Base-by-base conservation (phyloP, 1,140 invertebrate species). In the Cydia pomonella region DNA sequence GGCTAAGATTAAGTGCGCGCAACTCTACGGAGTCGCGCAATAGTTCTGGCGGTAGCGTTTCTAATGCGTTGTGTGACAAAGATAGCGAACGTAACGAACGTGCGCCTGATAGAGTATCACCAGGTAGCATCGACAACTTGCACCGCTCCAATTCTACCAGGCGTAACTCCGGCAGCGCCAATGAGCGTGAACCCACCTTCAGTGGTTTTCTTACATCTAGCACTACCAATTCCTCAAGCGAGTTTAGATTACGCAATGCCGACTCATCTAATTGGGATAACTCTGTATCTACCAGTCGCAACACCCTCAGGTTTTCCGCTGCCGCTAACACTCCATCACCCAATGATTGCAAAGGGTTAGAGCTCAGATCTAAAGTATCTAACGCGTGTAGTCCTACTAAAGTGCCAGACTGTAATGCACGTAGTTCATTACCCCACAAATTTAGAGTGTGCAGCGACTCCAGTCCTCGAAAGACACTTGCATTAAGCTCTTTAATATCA, bases 351-450 rank as follows among this genome's bases (percentile, higher is more conserved):
- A 64, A 33, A 16, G 63, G 63, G 25, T 64, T 64, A 21, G 25
- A 29, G 16, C 63, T 64, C 27, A 64, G 25, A 16, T 64, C 63
- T 23, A 64, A 23, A 16, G 25, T 27, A 27, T 64, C 63, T 12
- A 64, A 23, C 25, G 6, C 3, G 12, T 16, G 0, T 33, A 64
- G 63, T n/a, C 63, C 63, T 13, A 18, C 25, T 7, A 64, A 33
- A 16, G 13, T 33, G 10, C 63, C 63, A 16, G 23, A 3, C 16
- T 27, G 63, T 33, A 64, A 33, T n/a, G 23, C 25, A 33, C 63
- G 23, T 23, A 64, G 25, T n/a, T 64, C 25, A 33, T 64, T 64
- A 33, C 63, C 63, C 63, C 63, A 64, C 27, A 64, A 21, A 16
- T 16, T 29, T 10, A 64, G 25, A 27, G 63, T 64, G 5, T 21